Evolutionary conservation across 2,113 vertebrate species (phyloP).

Genomic region (Poecilia latipinna): DNA sequence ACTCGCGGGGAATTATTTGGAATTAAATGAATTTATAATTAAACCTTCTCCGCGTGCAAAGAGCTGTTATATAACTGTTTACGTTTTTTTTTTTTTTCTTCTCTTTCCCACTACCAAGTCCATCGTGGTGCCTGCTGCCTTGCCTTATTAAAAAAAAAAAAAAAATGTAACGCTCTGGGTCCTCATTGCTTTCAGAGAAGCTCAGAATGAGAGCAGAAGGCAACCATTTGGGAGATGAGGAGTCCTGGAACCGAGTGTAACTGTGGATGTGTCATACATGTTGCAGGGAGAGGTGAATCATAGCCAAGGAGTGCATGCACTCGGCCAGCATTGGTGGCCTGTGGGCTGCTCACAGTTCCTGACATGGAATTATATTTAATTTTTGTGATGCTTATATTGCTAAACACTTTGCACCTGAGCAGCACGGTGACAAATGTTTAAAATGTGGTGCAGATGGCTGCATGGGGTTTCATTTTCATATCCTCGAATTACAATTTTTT

Average conservation of each 20-base stretch:
- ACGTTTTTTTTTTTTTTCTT: constrained; percentile 2
- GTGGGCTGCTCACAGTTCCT: constrained; percentile 36
- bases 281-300: constrained; percentile 70
- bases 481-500: constrained; percentile 9
- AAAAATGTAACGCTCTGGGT: constrained; percentile 24
- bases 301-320: constrained; percentile 51
- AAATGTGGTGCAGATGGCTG: constrained; percentile 16
- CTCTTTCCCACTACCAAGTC: not conserved
- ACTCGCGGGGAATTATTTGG: constrained; percentile 1
- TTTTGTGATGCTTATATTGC: constrained; percentile 13
- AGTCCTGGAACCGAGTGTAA: constrained; percentile 67
- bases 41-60: not conserved
- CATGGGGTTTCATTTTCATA: not conserved
- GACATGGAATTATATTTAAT: constrained; percentile 36
- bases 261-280: constrained; percentile 76
- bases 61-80: not conserved
- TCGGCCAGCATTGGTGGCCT: constrained; percentile 41
- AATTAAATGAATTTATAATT: constrained; percentile 8
- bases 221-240: constrained; percentile 74
- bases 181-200: constrained; percentile 50
- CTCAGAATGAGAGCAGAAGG: constrained; percentile 71
- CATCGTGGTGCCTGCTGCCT: constrained; percentile 24
- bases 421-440: constrained; percentile 10
- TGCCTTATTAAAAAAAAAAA: constrained; percentile 14
- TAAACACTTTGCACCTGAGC: constrained; percentile 17